Conservation (phyloP, 2,797 vertebrate genomes). For the Crocidura indochinensis region DNA sequence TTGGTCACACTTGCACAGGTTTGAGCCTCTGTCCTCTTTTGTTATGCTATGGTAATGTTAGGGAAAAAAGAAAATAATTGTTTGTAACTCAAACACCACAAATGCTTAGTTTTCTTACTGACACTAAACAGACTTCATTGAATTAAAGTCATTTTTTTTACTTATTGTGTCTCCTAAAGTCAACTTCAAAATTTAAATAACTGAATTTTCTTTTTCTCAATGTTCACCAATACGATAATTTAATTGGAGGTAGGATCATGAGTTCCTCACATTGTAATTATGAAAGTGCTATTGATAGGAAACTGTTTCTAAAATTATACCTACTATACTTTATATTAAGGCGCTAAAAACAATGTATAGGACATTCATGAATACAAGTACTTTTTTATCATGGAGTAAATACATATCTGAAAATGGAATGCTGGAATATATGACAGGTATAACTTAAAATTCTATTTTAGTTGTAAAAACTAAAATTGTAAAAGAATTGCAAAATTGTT, state of each 20-base stretch:
- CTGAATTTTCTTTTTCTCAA: too few species aligned
- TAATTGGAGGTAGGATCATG: not conserved
- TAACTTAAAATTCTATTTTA: conserved; percentile 1
- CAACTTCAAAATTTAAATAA: conserved; percentile 14
- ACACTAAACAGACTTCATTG: not conserved
- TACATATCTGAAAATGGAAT: not conserved
- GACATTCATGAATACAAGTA: not conserved
- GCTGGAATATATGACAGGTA: not conserved
- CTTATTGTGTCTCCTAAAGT: conserved; percentile 30
- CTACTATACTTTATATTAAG: not conserved
- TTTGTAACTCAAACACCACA: not conserved
- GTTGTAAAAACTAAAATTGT: too few species aligned
- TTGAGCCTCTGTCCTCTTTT: not conserved
- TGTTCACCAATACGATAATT: not conserved
- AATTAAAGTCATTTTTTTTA: not conserved
- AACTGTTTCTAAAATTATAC: too few species aligned
- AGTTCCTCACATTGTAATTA: not conserved
- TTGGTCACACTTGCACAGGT: not conserved
- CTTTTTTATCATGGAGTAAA: not conserved
- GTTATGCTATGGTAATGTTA: not conserved
- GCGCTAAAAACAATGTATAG: not conserved
- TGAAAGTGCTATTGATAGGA: not conserved
- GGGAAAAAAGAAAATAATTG: not conserved
- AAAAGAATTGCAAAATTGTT: not conserved
- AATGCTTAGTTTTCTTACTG: not conserved